These are phyloP conservation scores for Ophthalmolycus amberensis DNA, from an alignment of 2,113 vertebrate species.

Conservation along the genomic window DNA sequence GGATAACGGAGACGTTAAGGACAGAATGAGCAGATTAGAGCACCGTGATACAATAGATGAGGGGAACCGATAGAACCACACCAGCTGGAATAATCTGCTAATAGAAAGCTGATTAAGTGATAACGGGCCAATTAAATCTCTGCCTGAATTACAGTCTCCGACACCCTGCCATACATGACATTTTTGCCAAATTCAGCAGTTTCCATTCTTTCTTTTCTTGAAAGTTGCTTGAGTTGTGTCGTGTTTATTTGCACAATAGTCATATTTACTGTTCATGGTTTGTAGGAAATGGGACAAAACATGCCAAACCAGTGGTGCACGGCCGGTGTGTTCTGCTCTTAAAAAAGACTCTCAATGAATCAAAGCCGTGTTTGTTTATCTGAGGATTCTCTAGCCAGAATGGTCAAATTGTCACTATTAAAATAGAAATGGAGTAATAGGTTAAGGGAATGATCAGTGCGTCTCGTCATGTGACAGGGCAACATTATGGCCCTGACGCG, in stretches of 20 bases:
- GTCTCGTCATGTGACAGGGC: neutral
- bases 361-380: neutral
- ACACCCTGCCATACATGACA: neutral
- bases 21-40: conserved; percentile 54
- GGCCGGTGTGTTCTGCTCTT: neutral
- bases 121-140: conserved; percentile 72
- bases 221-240: neutral
- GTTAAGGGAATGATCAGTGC: neutral
- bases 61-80: conserved; percentile 62
- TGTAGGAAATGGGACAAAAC: neutral
- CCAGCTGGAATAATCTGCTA: conserved; percentile 70
- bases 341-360: neutral
- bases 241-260: neutral
- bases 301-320: neutral
- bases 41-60: conserved; percentile 44
- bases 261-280: neutral
- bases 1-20: conserved; percentile 51
- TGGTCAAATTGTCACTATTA: neutral
- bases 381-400: neutral
- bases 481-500: neutral
- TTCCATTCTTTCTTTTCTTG: neutral
- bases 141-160: conserved; percentile 64
- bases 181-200: neutral
- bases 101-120: conserved; percentile 71
- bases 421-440: neutral